phyloP scores from a whole-genome alignment of 2,888 invertebrate species.

The Ellobium chinense region DNA sequence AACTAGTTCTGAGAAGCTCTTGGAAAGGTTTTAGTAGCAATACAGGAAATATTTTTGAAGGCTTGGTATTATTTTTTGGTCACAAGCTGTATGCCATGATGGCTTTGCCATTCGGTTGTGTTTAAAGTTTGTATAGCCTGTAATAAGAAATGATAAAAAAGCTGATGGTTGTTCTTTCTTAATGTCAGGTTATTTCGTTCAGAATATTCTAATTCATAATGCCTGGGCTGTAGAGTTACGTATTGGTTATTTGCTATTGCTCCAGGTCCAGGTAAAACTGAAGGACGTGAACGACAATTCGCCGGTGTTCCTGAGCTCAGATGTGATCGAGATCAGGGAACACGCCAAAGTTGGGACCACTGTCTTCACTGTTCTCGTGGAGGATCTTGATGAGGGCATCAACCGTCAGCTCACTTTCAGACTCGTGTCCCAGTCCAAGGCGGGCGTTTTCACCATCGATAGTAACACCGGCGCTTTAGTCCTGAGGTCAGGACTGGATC shows the following conservation, averaged over 20 bases:
- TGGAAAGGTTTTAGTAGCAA: too few relatives aligned
- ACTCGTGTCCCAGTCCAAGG: slow-evolving; percentile 78
- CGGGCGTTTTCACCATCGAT: slow-evolving; percentile 89
- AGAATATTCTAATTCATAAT: too few relatives aligned
- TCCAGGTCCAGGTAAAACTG: slow-evolving; percentile 89
- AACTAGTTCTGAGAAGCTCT: too few relatives aligned
- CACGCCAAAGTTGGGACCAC: slow-evolving; percentile 88
- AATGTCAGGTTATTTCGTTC: too few relatives aligned
- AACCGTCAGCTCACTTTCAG: slow-evolving; percentile 90
- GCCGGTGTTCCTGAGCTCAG: slow-evolving; percentile 90
- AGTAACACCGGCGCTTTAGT: slow-evolving; percentile 92
- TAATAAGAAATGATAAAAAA: too few relatives aligned
- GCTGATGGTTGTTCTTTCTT: too few relatives aligned
- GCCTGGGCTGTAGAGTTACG: too few relatives aligned
- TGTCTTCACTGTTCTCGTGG: slow-evolving; percentile 92
- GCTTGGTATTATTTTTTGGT: too few relatives aligned
- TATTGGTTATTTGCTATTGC: not conserved
- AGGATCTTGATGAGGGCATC: slow-evolving; percentile 87
- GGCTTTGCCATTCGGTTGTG: too few relatives aligned
- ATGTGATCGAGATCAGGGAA: slow-evolving; percentile 84
- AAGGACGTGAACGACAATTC: slow-evolving; percentile 95
- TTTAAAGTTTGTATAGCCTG: too few relatives aligned
- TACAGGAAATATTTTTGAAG: too few relatives aligned
- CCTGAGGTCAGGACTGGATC: slow-evolving; percentile 91
- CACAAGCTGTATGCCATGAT: too few relatives aligned